phyloP scores from a whole-genome alignment of 2,113 vertebrate species.

The Meleagris gallopavo region DNA sequence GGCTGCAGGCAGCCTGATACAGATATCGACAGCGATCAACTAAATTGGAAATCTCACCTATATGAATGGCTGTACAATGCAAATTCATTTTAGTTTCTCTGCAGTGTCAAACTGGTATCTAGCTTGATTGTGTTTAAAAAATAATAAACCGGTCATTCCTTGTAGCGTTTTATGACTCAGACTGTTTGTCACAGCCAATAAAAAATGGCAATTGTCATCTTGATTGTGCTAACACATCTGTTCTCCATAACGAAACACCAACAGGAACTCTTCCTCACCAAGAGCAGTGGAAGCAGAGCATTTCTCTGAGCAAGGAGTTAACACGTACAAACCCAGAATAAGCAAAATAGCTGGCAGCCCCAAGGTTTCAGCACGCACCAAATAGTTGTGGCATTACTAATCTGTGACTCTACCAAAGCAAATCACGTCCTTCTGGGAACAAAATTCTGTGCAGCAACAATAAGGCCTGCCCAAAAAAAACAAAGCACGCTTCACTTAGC shows the following conservation, averaged over 20 bases:
- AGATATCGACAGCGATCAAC: rapidly evolving
- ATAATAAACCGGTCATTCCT: neutral
- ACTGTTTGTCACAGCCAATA: neutral
- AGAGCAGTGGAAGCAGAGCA: neutral
- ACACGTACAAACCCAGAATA: neutral
- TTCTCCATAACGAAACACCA: rapidly evolving
- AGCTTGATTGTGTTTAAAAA: neutral
- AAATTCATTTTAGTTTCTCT: neutral
- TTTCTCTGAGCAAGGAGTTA: neutral
- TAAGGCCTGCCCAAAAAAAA: neutral
- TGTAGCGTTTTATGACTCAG: neutral
- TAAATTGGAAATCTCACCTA: neutral
- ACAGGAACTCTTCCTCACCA: rapidly evolving
- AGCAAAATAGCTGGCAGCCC: neutral
- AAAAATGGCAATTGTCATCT: neutral
- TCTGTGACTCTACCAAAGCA: neutral
- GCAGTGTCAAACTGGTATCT: neutral
- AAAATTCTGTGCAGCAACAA: neutral
- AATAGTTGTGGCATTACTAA: neutral
- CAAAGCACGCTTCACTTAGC: neutral
- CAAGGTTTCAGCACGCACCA: neutral
- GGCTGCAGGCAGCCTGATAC: rapidly evolving
- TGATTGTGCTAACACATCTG: neutral
- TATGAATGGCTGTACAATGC: neutral
- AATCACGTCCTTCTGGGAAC: neutral